Conservation (phyloP, 2,888 invertebrate genomes). For the Crocallis elinguaria region DNA sequence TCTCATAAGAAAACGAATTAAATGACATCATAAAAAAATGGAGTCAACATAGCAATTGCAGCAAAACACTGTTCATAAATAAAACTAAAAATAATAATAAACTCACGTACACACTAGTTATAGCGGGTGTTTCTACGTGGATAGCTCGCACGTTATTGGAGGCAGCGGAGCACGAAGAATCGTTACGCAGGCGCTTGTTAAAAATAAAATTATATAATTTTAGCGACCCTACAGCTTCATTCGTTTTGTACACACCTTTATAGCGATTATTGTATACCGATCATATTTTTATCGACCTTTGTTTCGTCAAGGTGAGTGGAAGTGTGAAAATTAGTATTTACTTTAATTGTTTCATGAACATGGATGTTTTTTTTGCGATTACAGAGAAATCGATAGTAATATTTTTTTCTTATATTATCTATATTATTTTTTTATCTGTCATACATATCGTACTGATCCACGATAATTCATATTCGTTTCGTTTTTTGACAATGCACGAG, state of each 20-base stretch:
- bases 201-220: constrained; percentile 76
- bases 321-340: not conserved
- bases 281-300: constrained; percentile 4
- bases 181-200: constrained; percentile 67
- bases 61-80: too few relatives aligned
- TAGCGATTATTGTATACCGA: constrained; percentile 29
- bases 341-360: too few relatives aligned
- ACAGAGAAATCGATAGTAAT: too few relatives aligned
- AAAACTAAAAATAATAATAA: constrained; percentile 6
- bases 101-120: constrained; percentile 31
- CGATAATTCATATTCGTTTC: too few relatives aligned
- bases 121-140: constrained; percentile 62
- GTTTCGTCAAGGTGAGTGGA: not conserved
- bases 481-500: too few relatives aligned
- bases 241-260: constrained; percentile 39
- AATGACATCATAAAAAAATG: too few relatives aligned
- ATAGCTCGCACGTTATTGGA: constrained; percentile 65
- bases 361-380: too few relatives aligned
- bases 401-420: too few relatives aligned
- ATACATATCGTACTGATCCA: too few relatives aligned
- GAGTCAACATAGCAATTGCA: too few relatives aligned
- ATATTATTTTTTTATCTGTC: too few relatives aligned
- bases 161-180: constrained; percentile 67
- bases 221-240: constrained; percentile 50
- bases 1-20: too few relatives aligned